Evolutionary conservation across 1,140 invertebrate genomes (phyloP), one percentile per base, ranked within the genome.

Genomic region (Drosophila aff.): DNA sequence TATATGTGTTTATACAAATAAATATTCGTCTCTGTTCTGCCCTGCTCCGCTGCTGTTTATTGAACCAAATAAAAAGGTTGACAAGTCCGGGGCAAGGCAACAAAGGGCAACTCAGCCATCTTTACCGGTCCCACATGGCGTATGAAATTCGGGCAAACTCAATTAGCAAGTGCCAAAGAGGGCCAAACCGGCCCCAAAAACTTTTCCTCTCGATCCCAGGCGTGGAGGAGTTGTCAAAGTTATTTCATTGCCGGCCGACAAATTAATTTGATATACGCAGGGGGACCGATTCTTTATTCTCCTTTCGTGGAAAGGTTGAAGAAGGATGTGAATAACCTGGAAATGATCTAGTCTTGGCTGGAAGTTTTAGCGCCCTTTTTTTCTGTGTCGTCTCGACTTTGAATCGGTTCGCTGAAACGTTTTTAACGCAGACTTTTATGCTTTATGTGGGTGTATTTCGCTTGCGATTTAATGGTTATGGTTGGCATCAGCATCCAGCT

Each of bases 201-300:
- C 38, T 71, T 71, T 43, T 67, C 15, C 38, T 13, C 21, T 36
- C 40, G 38, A 65, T 43, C 60, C 52, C 71, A 65, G 28, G 36
- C 44, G 46, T 26, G 46, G 28, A 55, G 38, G 66, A 69, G 57
- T 78, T 76, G 53, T 67, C 64, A 78, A 78, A 78, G 75, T 76
- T 75, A 64, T 75, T 75, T 40, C 69, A 73, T 64, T 57, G 74
- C 50, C 21, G 49, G 72, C 23, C 31, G 15, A 33, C 41, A 75
- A 77, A 78, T 78, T 76, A 76, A 76, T 76, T 76, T 76, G 73
- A 76, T 76, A 76, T 76, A 59, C 44, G 26, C 38, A n/a, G 31
- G 23, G 31, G 50, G 53, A 61, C 26, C 4, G n/a, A 53, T 41
- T n/a, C 13, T 47, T 23, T 5, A 33, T 52, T 52, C n/a, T 52